Base-by-base conservation (phyloP, 2,888 invertebrate genomes). In the Tinea trinotella region DNA sequence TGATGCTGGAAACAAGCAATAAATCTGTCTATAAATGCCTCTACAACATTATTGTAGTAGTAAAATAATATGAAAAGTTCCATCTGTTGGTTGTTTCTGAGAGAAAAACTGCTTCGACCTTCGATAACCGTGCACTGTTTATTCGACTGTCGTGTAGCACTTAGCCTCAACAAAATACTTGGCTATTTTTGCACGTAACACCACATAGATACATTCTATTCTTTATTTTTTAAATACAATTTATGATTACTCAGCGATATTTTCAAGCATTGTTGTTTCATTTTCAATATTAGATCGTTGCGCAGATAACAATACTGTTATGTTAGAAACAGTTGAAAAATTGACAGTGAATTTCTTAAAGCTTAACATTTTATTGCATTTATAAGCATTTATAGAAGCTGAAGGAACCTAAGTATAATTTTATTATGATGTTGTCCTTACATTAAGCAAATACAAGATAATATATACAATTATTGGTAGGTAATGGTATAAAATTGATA, bases 101-200 rank as follows among this genome's bases (percentile, higher is more conserved):
- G 19, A 48, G 20, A 48, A 48, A 50, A 24, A 15, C 22, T 19
- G 18, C 17, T 22, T 56, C 65, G 79, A 70, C 82, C 83, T 82
- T 82, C 81, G 77, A 40, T 30, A 40, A 69, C 64, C 56, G 58
- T 64, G 66, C 67, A 64, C 64, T 84, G 85, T 84, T 84, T 84
- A 84, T 76, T 67, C 70, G 71, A 75, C 78, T 83, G 82, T 83
- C 84, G 74, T 81, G 75, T 79, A 82, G 74, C 84, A 84, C 84
- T 84, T 84, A 81, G 68, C 72, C 70, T 76, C 70, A 66, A 67
- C 74, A 76, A 78, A 74, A 46, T 46, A 19, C 19, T 70, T 70
- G 3, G 48, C 48, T 48, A 48, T 48, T 48, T 48, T 48, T 48
- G 48, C 48, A 18, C 48, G 48, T 4, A 15, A 48, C 40, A 40